Base-by-base conservation (phyloP, 2,113 vertebrate species). In the Picathartes gymnocephalus region DNA sequence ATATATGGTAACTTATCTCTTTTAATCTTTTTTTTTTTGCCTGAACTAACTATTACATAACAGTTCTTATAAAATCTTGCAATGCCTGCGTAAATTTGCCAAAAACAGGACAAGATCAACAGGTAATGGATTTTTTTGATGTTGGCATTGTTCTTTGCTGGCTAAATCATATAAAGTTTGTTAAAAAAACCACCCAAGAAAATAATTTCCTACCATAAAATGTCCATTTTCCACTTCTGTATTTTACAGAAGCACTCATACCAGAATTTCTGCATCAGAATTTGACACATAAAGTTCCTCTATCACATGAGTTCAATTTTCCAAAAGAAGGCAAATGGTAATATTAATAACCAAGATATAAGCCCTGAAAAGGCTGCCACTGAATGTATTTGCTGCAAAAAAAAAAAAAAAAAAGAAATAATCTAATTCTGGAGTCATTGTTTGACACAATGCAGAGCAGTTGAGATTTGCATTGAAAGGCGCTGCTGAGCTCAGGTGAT, bases 291-390 rank as follows among this genome's bases (percentile, higher is more conserved):
- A 9, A 86, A 90, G 77, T 94, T 96, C 92, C 60, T 83, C 64
- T 78, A 88, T 86, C 88, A 83, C 68, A 58, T 94, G 92, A 90
- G 87, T 76, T 88, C 39, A 48, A 8, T 93, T 95, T 94, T 95
- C 93, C 86, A 84, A 78, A 88, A 88, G 82, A 83, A 88, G 64
- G 47, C 51, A 83, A 90, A 68, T 1, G 11, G 31, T n/a, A 39
- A 28, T 68, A 86, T 95, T 92, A 95, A 92, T 96, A 95, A 80
- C 82, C 20, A 30, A 81, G 64, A 48, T 45, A 50, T 25, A 60
- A 93, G n/a, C 51, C 39, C 47, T 56, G n/a, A 90, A 96, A 94
- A 92, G 86, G 44, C 60, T 18, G 53, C 48, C 1, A 18, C 79
- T 83, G 70, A 80, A 82, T 47, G 30, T 37, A 48, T 48, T 70